Evolutionary conservation across 2,888 invertebrate species (phyloP).

Genomic region (Euclidia mi): DNA sequence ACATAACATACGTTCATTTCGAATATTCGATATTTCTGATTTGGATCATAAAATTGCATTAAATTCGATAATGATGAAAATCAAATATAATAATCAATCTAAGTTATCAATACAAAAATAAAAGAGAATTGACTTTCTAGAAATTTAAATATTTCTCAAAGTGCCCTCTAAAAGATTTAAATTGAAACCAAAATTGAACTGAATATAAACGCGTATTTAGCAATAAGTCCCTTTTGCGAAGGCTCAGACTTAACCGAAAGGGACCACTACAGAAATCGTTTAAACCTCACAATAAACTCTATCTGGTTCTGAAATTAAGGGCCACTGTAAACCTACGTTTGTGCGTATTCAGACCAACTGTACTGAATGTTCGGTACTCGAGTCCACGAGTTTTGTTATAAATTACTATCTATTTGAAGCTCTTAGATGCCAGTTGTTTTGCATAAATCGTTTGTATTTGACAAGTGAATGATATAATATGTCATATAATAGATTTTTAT

Average conservation of each 20-base stretch:
- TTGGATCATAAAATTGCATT: too few species aligned
- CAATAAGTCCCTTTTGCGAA: not conserved
- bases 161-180: too few species aligned
- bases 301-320: slow-evolving; percentile 41
- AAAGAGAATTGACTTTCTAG: too few species aligned
- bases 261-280: slow-evolving; percentile 40
- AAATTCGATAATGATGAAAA: too few species aligned
- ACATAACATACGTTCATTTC: too few species aligned
- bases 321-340: slow-evolving; percentile 45
- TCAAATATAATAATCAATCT: too few species aligned
- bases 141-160: too few species aligned
- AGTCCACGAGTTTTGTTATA: not conserved
- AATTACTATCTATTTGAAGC: slow-evolving; percentile 11
- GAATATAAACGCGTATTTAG: not conserved
- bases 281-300: slow-evolving; percentile 41
- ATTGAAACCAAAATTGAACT: not conserved
- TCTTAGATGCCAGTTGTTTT: not conserved
- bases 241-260: slow-evolving; percentile 29
- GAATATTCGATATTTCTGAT: too few species aligned
- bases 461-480: too few species aligned
- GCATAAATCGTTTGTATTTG: too few species aligned
- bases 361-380: slow-evolving; percentile 15
- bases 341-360: slow-evolving; percentile 35
- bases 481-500: too few species aligned
- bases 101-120: too few species aligned